Evolutionary conservation across 1,140 invertebrate species (phyloP).

Genomic region (Leptoteleia sp.): DNA sequence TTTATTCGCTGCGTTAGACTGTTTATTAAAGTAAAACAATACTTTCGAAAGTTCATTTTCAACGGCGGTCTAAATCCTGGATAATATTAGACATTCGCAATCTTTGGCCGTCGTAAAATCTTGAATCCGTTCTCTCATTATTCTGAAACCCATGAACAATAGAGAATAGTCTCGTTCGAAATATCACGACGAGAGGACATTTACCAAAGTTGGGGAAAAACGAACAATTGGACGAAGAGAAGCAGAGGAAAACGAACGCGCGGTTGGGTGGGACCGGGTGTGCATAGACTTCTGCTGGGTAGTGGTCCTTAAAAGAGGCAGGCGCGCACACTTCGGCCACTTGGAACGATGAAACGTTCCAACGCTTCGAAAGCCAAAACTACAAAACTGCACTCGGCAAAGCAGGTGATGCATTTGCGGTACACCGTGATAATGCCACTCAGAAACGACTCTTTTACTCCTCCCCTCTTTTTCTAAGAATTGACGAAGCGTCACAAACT

Average conservation of each 20-base stretch:
- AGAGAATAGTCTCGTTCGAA: slow-evolving; percentile 48
- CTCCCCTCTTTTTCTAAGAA: slow-evolving; percentile 28
- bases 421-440: slow-evolving; percentile 66
- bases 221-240: slow-evolving; percentile 52
- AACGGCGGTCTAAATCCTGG: slow-evolving; percentile 22
- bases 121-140: slow-evolving; percentile 56
- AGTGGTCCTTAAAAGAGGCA: slow-evolving; percentile 64
- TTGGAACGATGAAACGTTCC: slow-evolving; percentile 65
- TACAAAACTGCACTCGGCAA: slow-evolving; percentile 62
- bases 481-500: slow-evolving; percentile 60
- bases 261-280: slow-evolving; percentile 2
- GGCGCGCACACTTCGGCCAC: slow-evolving; percentile 53
- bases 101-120: slow-evolving; percentile 49
- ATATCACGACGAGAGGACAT: slow-evolving; percentile 52
- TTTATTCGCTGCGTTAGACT: slow-evolving; percentile 33
- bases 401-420: slow-evolving; percentile 66
- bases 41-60: slow-evolving; percentile 51
- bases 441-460: slow-evolving; percentile 42
- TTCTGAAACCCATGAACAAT: slow-evolving; percentile 60
- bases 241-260: slow-evolving; percentile 29
- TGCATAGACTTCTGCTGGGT: slow-evolving; percentile 53
- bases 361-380: slow-evolving; percentile 67
- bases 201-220: slow-evolving; percentile 54
- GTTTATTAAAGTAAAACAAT: slow-evolving; percentile 59
- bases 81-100: slow-evolving; percentile 54